Evolutionary conservation across 2,888 invertebrate genomes (phyloP).

Genomic region (Galeopsomyia nigrocyanea): DNA sequence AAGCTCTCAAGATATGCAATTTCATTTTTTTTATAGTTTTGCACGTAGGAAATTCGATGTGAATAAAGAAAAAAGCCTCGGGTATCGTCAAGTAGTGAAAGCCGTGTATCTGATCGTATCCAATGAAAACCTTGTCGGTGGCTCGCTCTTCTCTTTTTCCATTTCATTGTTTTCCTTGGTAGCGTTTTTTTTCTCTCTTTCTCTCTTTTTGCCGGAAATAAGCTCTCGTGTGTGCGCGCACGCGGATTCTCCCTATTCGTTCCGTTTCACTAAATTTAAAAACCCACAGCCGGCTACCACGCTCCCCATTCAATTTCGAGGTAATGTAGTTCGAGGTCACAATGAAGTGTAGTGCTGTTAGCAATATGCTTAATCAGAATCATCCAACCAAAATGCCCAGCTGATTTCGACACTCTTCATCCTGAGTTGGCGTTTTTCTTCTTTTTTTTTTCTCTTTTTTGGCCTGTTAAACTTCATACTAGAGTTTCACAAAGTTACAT

Average conservation of each 20-base stretch:
- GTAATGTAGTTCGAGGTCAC: conserved; percentile 30
- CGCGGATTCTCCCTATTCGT: conserved; percentile 22
- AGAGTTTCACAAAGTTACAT: too few species aligned
- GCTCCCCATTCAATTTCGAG: conserved; percentile 7
- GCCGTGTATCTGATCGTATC: too few species aligned
- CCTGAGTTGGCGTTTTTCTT: too few species aligned
- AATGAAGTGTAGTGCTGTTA: conserved; percentile 22
- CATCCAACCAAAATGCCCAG: conserved; percentile 21
- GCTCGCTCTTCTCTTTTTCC: too few species aligned
- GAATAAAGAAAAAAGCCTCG: too few species aligned
- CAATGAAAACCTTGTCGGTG: too few species aligned
- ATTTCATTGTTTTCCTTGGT: conserved; percentile 1
- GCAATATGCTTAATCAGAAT: conserved; percentile 41
- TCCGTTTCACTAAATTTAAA: conserved; percentile 40
- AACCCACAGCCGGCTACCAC: conserved; percentile 5
- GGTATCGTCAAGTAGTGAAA: too few species aligned
- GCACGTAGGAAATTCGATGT: too few species aligned
- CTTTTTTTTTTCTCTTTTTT: too few species aligned
- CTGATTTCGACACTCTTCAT: conserved; percentile 18
- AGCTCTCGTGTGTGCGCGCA: background rate
- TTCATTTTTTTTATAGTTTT: too few species aligned
- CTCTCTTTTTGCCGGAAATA: conserved; percentile 23
- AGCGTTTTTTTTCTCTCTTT: background rate
- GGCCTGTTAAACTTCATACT: too few species aligned
- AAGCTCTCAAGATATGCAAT: too few species aligned